Percentiles rank a stretch among this genome's conserved stretches.
These are phyloP conservation scores for Falco concolor DNA, from an alignment of 2,797 vertebrate genomes.

Conservation along the genomic window DNA sequence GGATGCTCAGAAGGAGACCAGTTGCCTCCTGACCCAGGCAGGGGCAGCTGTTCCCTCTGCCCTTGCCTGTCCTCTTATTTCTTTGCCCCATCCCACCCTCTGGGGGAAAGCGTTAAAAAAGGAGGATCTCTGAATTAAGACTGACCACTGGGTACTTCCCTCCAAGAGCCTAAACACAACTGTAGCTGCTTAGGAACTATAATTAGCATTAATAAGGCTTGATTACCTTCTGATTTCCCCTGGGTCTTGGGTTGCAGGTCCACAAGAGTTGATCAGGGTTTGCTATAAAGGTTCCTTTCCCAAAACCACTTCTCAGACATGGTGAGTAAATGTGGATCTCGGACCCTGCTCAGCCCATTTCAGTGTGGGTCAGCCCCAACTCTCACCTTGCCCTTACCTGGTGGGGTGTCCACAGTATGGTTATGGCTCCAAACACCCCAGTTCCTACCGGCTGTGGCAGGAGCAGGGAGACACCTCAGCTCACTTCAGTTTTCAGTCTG, in stretches of 20 bases:
- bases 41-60: background rate
- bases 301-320: background rate
- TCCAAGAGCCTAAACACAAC: background rate
- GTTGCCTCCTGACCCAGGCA: background rate
- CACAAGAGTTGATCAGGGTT: background rate
- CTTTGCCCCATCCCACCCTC: background rate
- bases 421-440: background rate
- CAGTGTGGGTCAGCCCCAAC: background rate
- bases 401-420: background rate
- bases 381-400: background rate
- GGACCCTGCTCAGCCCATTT: background rate
- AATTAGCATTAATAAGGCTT: background rate
- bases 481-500: background rate
- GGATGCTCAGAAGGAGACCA: background rate
- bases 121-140: background rate
- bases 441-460: background rate
- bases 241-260: background rate
- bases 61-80: background rate
- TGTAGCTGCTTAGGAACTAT: background rate
- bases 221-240: background rate
- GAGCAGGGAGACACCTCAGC: background rate
- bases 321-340: background rate
- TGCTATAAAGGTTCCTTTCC: background rate
- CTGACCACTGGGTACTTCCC: background rate
- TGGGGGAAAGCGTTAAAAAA: background rate